Evolutionary conservation across 2,797 vertebrate genomes (phyloP), one percentile per base, ranked within the genome.

Genomic region (Enteromius mattozi): DNA sequence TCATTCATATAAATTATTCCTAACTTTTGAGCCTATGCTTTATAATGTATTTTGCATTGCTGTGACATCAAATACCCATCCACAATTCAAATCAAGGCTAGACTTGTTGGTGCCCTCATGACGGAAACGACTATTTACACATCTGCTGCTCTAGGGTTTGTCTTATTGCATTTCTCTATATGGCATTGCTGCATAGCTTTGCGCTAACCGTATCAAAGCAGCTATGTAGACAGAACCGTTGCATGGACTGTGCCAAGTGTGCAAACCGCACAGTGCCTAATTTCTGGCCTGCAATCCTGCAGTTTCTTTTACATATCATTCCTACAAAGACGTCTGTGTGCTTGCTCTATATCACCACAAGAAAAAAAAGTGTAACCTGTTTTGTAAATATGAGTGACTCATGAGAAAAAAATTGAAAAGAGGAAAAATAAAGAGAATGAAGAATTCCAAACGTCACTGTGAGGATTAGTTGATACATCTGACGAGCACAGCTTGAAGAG

Each of bases 71-170:
- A 45, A 65, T 14, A 33, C 3, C 14, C 40, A 4, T 2, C 8
- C 21, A 21, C 3, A 63, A 27, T 65, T 40, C 17, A 13, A 45
- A 30, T 65, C 56, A 47, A 47, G 59, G 10, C 13, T 27, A 79
- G 40, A 79, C 27, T 33, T 66, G 40, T 45, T 78, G 77, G 59
- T n/a, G 77, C 40, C 59, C 12, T 47, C 3, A 33, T 65, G 24
- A 33, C 2, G 6, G 56, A 78, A 78, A 47, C 12, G 0, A 65
- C 59, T 49, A 33, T 79, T 79, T 66, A 79, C 40, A 65, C 77
- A 47, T 65, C 59, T 33, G 3, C 77, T 47, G 42, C 37, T 78
- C 77, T 65, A 47, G 21, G 33, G 74, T 3, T 37, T 74, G 9
- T 27, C 54, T 59, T 77, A 42, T 40, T 59, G 74, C 21, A 24